phyloP scores from a whole-genome alignment of 2,888 invertebrate genomes.

The Lycia hirtaria region DNA sequence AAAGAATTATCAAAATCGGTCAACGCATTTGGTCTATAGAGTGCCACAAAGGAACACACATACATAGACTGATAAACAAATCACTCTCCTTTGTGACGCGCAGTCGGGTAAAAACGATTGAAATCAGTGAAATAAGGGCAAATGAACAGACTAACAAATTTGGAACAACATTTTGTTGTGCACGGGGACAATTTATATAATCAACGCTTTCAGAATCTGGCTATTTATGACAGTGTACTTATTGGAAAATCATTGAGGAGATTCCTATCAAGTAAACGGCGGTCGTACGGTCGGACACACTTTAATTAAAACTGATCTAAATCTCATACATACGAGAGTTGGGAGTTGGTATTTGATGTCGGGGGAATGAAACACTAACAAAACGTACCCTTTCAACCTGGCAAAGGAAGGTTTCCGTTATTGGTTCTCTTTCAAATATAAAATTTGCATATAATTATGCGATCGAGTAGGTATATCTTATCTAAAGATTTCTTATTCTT shows the following conservation, averaged over 20 bases:
- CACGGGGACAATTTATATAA: background rate
- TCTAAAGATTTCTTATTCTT: slow-evolving; percentile 5
- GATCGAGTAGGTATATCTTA: background rate
- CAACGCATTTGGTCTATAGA: too few relatives aligned
- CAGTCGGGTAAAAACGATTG: too few relatives aligned
- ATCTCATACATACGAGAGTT: background rate
- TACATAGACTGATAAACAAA: too few relatives aligned
- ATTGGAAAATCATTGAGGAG: slow-evolving; percentile 10
- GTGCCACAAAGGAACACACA: too few relatives aligned
- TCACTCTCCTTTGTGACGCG: too few relatives aligned
- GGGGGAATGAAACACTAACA: background rate
- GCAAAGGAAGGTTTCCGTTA: background rate
- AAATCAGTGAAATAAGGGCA: too few relatives aligned
- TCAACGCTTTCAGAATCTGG: background rate
- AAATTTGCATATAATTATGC: slow-evolving; percentile 1
- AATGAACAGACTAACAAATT: too few relatives aligned
- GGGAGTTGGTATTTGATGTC: slow-evolving; percentile 8
- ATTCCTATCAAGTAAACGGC: slow-evolving; percentile 1
- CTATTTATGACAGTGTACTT: background rate
- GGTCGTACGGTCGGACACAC: slow-evolving; percentile 13
- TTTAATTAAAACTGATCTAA: slow-evolving; percentile 27
- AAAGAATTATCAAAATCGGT: too few relatives aligned
- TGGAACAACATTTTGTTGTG: background rate
- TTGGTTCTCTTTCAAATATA: background rate
- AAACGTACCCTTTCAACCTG: slow-evolving; percentile 3